Evolutionary conservation across 1,140 invertebrate genomes (phyloP), one percentile per base, ranked within the genome.

Genomic region (Teleogryllus occipitalis): DNA sequence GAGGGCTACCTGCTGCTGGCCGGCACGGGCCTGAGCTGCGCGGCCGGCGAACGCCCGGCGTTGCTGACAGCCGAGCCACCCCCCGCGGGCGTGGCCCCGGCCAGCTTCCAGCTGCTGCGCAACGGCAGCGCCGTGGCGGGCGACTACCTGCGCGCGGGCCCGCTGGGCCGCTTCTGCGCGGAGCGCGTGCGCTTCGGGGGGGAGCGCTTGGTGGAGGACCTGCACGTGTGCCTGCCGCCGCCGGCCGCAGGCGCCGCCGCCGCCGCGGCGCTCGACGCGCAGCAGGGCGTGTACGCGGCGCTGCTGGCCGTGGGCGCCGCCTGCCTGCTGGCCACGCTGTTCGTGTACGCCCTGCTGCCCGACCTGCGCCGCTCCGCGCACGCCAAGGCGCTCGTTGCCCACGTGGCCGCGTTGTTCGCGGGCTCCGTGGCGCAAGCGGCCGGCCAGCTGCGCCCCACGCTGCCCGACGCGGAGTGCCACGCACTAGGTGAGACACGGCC

Each of bases 381-480:
- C 12, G 82, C 82, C 0, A 83, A 81, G 74, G 81, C 81, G 54
- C 54, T 84, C 22, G 80, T 83, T 72, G 65, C 39, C n/a, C 79
- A 81, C 74, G 76, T 76, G 8, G 65, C 76, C 5, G 74, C 74
- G 21, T 54, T 81, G 15, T 54, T 80, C 18, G 77, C 75, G 10
- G 77, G 75, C 14, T 78, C 46, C 15, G 39, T 80, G 15, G 76
- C 76, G n/a, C 72, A 80, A 1, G 81, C 74, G 47, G 54, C 75
- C 46, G 65, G 77, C 8, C 81, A 81, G 48, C 65, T 78, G 22
- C 14, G 46, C 46, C n/a, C 78, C 7, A 22, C 65, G 48, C 7
- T 78, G n/a, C 49, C 48, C 27, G 22, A 27, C 15, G 73, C 10
- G 39, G 7, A 46, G 18, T 78, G 78, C 39, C 7, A 8, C 12